phyloP scores from a whole-genome alignment of 2,113 vertebrate genomes.

The Erpornis zantholeuca region DNA sequence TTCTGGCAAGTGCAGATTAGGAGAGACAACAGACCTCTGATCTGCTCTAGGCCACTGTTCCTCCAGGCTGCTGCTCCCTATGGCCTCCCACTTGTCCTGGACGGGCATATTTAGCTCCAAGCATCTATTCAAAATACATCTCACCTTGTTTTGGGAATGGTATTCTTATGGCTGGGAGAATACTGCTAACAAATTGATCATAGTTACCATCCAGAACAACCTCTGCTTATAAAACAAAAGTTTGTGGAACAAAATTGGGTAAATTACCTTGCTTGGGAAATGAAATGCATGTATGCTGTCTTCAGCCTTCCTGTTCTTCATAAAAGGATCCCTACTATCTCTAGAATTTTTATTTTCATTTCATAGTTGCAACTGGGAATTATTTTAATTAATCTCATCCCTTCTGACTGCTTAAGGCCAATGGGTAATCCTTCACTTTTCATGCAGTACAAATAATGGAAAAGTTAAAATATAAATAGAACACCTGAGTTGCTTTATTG shows the following conservation, averaged over 20 bases:
- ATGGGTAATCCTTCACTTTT: not conserved
- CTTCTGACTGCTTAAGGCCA: not conserved
- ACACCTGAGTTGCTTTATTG: not conserved
- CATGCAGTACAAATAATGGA: not conserved
- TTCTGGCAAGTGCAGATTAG: not conserved
- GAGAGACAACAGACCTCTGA: not conserved
- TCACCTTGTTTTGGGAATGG: not conserved
- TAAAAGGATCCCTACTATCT: not conserved
- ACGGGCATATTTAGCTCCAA: not conserved
- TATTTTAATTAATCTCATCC: not conserved
- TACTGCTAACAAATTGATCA: not conserved
- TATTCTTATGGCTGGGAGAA: not conserved
- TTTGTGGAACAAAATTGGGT: not conserved
- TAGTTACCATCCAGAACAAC: not conserved
- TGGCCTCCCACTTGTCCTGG: not conserved
- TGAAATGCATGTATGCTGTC: not conserved
- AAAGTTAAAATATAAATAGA: not conserved
- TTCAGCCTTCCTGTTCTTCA: not conserved
- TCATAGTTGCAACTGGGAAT: not conserved
- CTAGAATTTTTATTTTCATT: not conserved
- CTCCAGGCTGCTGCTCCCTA: not conserved
- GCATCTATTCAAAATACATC: not conserved
- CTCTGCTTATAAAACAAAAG: not conserved
- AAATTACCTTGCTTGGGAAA: not conserved
- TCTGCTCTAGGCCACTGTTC: not conserved